Conservation (phyloP, 1,140 invertebrate genomes). For the Teleogryllus occipitalis region DNA sequence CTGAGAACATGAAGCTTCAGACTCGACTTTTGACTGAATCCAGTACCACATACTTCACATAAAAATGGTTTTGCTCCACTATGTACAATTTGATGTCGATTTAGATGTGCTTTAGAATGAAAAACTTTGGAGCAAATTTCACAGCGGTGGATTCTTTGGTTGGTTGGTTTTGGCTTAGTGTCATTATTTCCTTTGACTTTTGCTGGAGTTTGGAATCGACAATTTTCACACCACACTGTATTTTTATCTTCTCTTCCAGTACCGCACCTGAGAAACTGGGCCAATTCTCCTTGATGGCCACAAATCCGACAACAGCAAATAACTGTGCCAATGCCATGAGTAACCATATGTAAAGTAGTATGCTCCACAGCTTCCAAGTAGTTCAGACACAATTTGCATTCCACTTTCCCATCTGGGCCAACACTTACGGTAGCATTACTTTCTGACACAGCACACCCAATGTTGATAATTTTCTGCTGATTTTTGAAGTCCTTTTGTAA, state of each 20-base stretch:
- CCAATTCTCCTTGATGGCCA: conserved; percentile 24
- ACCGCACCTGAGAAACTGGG: conserved; percentile 16
- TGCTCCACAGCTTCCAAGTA: conserved; percentile 20
- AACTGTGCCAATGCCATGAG: conserved; percentile 26
- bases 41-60: conserved; percentile 45
- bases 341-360: conserved; percentile 26
- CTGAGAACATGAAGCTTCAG: conserved; percentile 45
- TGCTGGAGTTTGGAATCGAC: not conserved
- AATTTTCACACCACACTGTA: conserved; percentile 9
- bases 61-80: conserved; percentile 34
- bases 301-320: conserved; percentile 25
- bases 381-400: conserved; percentile 24
- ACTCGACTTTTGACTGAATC: conserved; percentile 50
- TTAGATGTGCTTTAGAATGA: conserved; percentile 28
- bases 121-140: conserved; percentile 32
- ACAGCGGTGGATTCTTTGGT: conserved; percentile 22
- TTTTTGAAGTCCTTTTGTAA: not conserved
- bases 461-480: not conserved
- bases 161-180: not conserved
- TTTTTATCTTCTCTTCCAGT: not conserved
- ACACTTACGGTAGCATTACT: conserved; percentile 20
- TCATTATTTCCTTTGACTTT: not conserved
- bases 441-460: not conserved
- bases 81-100: conserved; percentile 29
- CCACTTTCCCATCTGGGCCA: conserved; percentile 21